These are phyloP conservation scores for Orchestes rusci DNA, from an alignment of 2,888 invertebrate species.

Conservation along the genomic window DNA sequence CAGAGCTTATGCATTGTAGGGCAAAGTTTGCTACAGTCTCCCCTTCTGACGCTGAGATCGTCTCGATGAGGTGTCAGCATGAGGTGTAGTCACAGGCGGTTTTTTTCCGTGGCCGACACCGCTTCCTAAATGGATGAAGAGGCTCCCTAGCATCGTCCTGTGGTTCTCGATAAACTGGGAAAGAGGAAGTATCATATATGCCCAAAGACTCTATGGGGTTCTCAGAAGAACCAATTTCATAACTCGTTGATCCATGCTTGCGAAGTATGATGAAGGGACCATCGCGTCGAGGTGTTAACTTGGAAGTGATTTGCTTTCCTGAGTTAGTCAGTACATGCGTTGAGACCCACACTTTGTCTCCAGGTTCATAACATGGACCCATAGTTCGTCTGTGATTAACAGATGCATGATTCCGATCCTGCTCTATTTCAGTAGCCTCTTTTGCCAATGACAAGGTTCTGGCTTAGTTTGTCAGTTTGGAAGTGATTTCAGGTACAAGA, in stretches of 20 bases:
- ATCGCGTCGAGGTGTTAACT: slow-evolving; percentile 14
- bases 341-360: slow-evolving; percentile 8
- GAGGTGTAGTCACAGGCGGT: too few species aligned
- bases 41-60: too few species aligned
- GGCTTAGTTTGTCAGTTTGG: neutral
- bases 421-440: neutral
- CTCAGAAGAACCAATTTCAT: neutral
- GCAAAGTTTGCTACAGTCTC: too few species aligned
- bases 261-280: slow-evolving; percentile 10
- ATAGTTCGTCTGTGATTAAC: neutral
- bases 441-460: neutral
- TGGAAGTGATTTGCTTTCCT: slow-evolving; percentile 3
- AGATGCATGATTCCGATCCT: neutral
- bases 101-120: too few species aligned
- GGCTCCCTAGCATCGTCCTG: too few species aligned
- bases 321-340: slow-evolving; percentile 10
- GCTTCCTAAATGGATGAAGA: too few species aligned
- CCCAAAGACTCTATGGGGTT: neutral
- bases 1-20: too few species aligned
- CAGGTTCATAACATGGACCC: neutral
- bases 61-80: too few species aligned
- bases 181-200: neutral
- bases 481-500: slow-evolving; percentile 5
- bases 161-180: too few species aligned
- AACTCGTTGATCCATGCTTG: neutral